Evolutionary conservation across 2,888 invertebrate species (phyloP).

Genomic region (Tenthredo notha): DNA sequence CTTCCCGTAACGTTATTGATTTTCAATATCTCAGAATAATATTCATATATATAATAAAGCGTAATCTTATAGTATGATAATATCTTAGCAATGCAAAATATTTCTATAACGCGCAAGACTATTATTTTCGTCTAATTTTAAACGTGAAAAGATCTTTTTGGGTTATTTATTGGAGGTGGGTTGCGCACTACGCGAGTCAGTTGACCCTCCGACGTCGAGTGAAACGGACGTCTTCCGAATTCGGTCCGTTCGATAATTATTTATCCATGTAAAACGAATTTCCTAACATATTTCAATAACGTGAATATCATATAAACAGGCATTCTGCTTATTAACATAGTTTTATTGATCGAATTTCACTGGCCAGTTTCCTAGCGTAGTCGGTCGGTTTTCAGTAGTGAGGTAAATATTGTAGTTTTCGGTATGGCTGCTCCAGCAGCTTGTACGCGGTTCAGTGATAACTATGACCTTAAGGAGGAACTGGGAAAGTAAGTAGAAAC

Average conservation of each 20-base stretch:
- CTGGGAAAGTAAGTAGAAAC: conserved; percentile 94
- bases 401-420: conserved; percentile 74
- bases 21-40: conserved; percentile 15
- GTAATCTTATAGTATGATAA: neutral
- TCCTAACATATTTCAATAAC: neutral
- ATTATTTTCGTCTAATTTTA: conserved; percentile 54
- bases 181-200: conserved; percentile 75
- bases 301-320: neutral
- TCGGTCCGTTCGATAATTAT: conserved; percentile 54
- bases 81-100: neutral
- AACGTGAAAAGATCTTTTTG: conserved; percentile 48
- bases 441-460: conserved; percentile 99
- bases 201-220: conserved; percentile 76
- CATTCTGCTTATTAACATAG: conserved; percentile 62
- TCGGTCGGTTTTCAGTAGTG: conserved; percentile 65
- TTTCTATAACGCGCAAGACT: conserved; percentile 17
- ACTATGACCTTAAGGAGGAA: conserved; percentile 99
- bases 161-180: conserved; percentile 50
- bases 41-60: neutral
- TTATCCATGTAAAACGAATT: conserved; percentile 55
- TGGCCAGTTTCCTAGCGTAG: conserved; percentile 71
- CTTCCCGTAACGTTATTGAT: conserved; percentile 34
- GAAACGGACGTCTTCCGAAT: conserved; percentile 67
- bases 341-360: conserved; percentile 76
- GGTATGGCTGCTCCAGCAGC: conserved; percentile 93